Evolutionary conservation across 2,113 vertebrate genomes (phyloP), one percentile per base, ranked within the genome.

Genomic region (Alligator sinensis): DNA sequence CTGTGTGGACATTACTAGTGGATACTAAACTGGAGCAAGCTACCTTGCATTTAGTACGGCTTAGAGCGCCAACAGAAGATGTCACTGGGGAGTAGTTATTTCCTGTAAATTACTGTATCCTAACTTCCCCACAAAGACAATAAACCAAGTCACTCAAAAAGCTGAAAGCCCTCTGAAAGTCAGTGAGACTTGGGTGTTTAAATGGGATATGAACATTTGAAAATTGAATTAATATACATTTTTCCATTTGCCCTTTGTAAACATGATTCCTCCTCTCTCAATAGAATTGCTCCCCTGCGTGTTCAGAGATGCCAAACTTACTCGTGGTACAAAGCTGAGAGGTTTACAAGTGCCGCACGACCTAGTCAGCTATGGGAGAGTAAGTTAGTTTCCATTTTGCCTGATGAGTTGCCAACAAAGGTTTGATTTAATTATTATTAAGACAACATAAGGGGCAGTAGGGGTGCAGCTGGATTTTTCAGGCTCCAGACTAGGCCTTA

Each of bases 301-400:
- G 58, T 93, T 91, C 95, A 82, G 93, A 94, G 90, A 82, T 94
- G 96, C 84, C 89, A 94, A 64, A 78, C 89, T 95, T 93, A 28
- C 85, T 88, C 85, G 87, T 93, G 91, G 66, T 81, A 90, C 78
- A 16, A 3, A 80, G 27, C 66, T 90, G 91, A 57, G 10, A 89
- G 92, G 95, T 96, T 95, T 92, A 80, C 95, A 94, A 95, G 74
- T 84, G 85, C 86, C 89, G 70, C 80, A 79, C 68, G 92, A 80
- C 64, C 72, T 61, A 55, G 13, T 13, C 64, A 91, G 90, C 87
- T 94, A 85, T 57, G 78, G 91, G 87, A 93, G 82, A 90, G 38
- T 82, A 82, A 76, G 47, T 82, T 94, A 76, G 64, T 68, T 59
- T 92, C 87, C 90, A 80, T 94, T 74, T 84, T 62, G 84, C 90